Evolutionary conservation across 2,888 invertebrate species (phyloP), one percentile per base, ranked within the genome.

Genomic region (Pimpla rufipes): DNA sequence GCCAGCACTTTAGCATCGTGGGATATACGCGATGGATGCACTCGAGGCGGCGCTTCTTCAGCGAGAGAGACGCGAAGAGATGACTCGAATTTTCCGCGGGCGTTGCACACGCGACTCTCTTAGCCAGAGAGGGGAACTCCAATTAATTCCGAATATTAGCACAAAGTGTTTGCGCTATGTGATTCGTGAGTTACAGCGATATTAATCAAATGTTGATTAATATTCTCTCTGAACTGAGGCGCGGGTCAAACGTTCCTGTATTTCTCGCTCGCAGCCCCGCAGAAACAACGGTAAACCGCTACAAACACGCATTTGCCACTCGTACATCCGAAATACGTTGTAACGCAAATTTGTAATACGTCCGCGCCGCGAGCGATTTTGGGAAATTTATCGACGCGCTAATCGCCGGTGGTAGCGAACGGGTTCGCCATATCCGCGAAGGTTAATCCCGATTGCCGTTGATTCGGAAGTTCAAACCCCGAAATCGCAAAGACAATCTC

Each of bases 1-100:
- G 57, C 59, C n/a, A 71, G 47, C 62, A 66, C 55, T 79, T 59
- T 21, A 79, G 57, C 59, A 83, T 81, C 85, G 87, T 87, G 87
- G 86, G 86, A 87, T 80, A 80, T 73, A 57, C 62, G 68, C 37
- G 52, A 74, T 18, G n/a, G 23, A 68, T 35, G n/a, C 47, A 70
- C 80, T 83, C 50, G 29, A 77, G 55, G n/a, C n/a, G n/a, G 68
- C 11, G 18, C 55, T 77, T 80, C 62, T 75, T 79, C 79, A 83
- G 52, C 52, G 59, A 62, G 16, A 57, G 42, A 71, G 29, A 52
- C 18, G 18, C 18, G 16, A 5, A 37, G 40, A 29, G 1, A 47
- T 40, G 13, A 57, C 68, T 40, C 40, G 40, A 40, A 40, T 0
- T 16, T 40, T 21, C 4, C 5, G 1, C 18, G 11, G 52, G 6